Conservation (phyloP, 1,140 invertebrate species). For the Drosophila willistoni region DNA sequence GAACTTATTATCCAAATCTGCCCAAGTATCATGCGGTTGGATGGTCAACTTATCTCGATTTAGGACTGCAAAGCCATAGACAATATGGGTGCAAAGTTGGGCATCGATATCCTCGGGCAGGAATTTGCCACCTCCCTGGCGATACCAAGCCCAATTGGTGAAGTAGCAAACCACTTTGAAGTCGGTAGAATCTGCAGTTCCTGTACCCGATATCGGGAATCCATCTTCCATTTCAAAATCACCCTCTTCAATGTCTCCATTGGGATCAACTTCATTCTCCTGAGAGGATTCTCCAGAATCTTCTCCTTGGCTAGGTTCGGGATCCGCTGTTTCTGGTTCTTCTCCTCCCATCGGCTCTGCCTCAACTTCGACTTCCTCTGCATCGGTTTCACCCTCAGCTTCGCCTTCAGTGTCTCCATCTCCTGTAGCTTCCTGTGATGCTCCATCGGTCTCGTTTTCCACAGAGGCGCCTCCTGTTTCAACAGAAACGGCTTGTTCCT, state of each 20-base stretch:
- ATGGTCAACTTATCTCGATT: conserved; percentile 90
- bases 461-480: conserved; percentile 39
- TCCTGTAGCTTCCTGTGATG: conserved; percentile 8
- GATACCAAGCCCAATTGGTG: conserved; percentile 97
- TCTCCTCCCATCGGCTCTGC: conserved; percentile 14
- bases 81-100: conserved; percentile 94
- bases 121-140: conserved; percentile 91
- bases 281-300: conserved; percentile 27
- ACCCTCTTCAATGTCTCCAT: conserved; percentile 52
- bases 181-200: conserved; percentile 59
- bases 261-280: conserved; percentile 60
- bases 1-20: conserved; percentile 94
- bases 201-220: conserved; percentile 11
- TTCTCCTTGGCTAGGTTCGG: conserved; percentile 17
- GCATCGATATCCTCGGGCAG: conserved; percentile 92
- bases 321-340: conserved; percentile 16
- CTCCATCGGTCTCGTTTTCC: conserved; percentile 35
- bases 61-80: conserved; percentile 95
- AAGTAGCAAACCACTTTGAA: conserved; percentile 95
- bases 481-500: conserved; percentile 45
- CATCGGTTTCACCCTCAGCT: conserved; percentile 14
- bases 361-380: conserved; percentile 17
- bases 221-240: conserved; percentile 43
- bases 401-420: conserved; percentile 20
- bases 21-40: conserved; percentile 94